Base-by-base conservation (phyloP, 1,140 invertebrate genomes). In the Drosophila miranda region DNA sequence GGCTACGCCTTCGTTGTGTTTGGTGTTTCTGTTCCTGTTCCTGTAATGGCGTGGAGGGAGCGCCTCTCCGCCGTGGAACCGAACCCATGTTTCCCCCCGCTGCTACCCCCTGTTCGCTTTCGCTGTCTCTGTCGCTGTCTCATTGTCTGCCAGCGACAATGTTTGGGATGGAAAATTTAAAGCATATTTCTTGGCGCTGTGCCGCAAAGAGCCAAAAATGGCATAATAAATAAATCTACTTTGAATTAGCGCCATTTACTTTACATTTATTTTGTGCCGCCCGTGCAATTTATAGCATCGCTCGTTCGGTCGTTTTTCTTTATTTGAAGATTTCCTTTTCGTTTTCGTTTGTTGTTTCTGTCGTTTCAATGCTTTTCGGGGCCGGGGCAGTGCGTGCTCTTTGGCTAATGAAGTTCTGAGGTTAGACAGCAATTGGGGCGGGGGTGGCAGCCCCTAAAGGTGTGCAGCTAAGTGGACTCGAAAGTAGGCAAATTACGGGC, bases 161-260 rank as follows among this genome's bases (percentile, higher is more conserved):
- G 62, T 55, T 57, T 69, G 56, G 52, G 48, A 68, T 68, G 56
- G 60, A 51, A 81, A 82, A 84, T 75, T 83, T 87, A 70, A 87
- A 73, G 82, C 81, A 86, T 87, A 81, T 81, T 86, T 86, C 69
- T 86, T 78, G 82, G 81, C 82, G 52, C 78, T 57, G 66, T 78
- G 81, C 74, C 82, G 70, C 78, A 64, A 73, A 70, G 11, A 13
- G 34, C 3, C 28, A 68, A 82, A 82, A 82, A 87, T 82, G 70
- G 77, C 78, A 87, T 82, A 78, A 86, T 86, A 86, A 87, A 86
- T 86, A 86, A 86, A 86, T 86, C 81, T 86, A 82, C 81, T 86
- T 86, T 86, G 82, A 86, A 86, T 86, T 86, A 86, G 81, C 81
- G 78, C 82, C 82, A 87, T 86, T 86, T 87, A 86, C 82, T 84